phyloP scores from a whole-genome alignment of 92 coral and sea anemone genomes.

The Umimayanthus chanpuru region DNA sequence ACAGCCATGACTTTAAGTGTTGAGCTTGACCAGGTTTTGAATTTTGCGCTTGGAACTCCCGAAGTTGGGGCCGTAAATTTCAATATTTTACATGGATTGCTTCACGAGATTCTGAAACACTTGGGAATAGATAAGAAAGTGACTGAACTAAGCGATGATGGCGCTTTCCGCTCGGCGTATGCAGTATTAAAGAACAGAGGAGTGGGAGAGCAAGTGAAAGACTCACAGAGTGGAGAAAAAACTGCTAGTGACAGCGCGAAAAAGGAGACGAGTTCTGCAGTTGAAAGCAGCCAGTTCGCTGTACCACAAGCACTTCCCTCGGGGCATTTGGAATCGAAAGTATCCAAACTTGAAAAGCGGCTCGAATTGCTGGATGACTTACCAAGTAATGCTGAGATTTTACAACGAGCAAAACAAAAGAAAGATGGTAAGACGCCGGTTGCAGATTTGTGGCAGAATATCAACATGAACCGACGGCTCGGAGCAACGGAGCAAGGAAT shows the following conservation, averaged over 20 bases:
- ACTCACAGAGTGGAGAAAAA: slow-evolving; percentile 40
- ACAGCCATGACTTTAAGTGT: slow-evolving; percentile 75
- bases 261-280: neutral
- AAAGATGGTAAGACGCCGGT: slow-evolving; percentile 85
- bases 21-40: slow-evolving; percentile 81
- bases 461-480: slow-evolving; percentile 88
- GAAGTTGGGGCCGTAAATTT: slow-evolving; percentile 97
- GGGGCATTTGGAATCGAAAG: slow-evolving; percentile 80
- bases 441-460: slow-evolving; percentile 98
- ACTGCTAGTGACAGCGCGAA: slow-evolving; percentile 34
- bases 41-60: slow-evolving; percentile 90
- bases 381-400: slow-evolving; percentile 85
- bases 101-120: slow-evolving; percentile 86
- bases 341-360: slow-evolving; percentile 76
- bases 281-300: slow-evolving; percentile 15
- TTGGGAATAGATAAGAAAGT: slow-evolving; percentile 87
- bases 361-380: slow-evolving; percentile 84
- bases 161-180: slow-evolving; percentile 77
- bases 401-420: slow-evolving; percentile 82
- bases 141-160: slow-evolving; percentile 77
- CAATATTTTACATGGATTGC: slow-evolving; percentile 90
- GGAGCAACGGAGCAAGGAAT: slow-evolving; percentile 96
- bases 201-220: slow-evolving; percentile 16
- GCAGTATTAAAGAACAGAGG: slow-evolving; percentile 65
- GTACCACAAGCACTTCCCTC: slow-evolving; percentile 23